Percentiles rank a stretch among this genome's conserved stretches.
Evolutionary conservation across 2,888 invertebrate genomes (phyloP).

Genomic region (Oligia latruncula): DNA sequence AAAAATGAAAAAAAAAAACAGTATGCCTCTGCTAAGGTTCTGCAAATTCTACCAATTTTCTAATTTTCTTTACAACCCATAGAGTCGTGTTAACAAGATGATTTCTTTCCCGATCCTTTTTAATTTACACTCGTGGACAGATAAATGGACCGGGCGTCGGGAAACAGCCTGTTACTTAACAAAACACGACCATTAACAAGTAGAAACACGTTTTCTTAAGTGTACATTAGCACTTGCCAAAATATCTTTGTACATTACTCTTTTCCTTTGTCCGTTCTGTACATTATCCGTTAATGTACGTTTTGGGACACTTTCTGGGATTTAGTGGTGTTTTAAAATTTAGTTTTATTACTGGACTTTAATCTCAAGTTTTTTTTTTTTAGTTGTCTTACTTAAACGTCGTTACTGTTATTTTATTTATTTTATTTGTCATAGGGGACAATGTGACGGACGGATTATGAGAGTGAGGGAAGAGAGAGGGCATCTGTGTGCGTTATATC

Average conservation of each 20-base stretch:
- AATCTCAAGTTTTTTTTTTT: constrained; percentile 11
- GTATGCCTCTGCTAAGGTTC: background rate
- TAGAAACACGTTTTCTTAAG: constrained; percentile 62
- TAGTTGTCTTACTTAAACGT: background rate
- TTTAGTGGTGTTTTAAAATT: constrained; percentile 33
- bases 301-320: constrained; percentile 35
- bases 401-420: too few relatives aligned
- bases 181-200: constrained; percentile 60
- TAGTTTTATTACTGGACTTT: constrained; percentile 30
- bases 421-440: background rate
- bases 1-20: background rate
- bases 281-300: constrained; percentile 40
- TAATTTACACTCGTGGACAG: constrained; percentile 56
- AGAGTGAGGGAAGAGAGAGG: background rate
- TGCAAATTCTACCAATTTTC: background rate
- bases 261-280: constrained; percentile 48
- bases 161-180: constrained; percentile 54
- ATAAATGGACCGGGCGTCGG: constrained; percentile 48
- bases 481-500: background rate
- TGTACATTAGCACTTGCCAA: constrained; percentile 61
- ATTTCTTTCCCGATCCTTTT: constrained; percentile 36
- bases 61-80: background rate
- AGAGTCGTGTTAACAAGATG: constrained; percentile 16
- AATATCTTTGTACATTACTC: constrained; percentile 59
- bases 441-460: background rate